Base-by-base conservation (phyloP, 1,140 invertebrate genomes). In the Doryteuthis pealeii region DNA sequence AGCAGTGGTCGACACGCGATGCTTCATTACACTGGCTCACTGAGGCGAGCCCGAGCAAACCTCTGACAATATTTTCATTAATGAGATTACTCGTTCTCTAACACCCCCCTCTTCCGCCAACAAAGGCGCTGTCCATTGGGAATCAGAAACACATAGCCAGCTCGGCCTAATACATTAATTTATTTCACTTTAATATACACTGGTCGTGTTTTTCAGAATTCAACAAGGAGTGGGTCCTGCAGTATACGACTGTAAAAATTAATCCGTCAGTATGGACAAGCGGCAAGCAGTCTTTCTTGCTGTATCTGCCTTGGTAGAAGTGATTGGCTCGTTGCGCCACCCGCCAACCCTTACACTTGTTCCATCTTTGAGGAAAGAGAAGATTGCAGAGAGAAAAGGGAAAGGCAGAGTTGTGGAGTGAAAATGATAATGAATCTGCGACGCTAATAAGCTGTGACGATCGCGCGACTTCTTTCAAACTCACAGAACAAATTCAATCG, bases 141-240 rank as follows among this genome's bases (percentile, higher is more conserved):
- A 62, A 62, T 62, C 15, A 6, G 6, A 15, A 62, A 62, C 58
- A 62, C 15, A 62, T 62, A 62, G 58, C 58, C 58, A 30, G 28
- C 22, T 30, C 22, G 22, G 58, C 58, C 58, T 62, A 62, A 62
- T 62, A 62, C 58, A 62, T 62, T 62, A 62, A 62, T 62, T 62
- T 62, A 62, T 62, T 62, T 62, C 28, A 62, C 22, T 62, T 62
- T 62, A 62, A 62, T 62, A 62, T 62, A 62, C 58, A 62, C 22
- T 30, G 22, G 3, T 62, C 58, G 58, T 62, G 58, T 62, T 62
- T 62, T 62, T 3, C 35, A 40, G 28, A 62, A 62, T 62, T 62
- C 58, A 30, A n/a, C 58, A 30, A 62, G 58, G 28, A 15, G 28
- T 62, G 58, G 35, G 35, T 10, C 28, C 58, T 62, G 15, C 28